Conservation (phyloP, 2,797 vertebrate species). For the Pterois miles region DNA sequence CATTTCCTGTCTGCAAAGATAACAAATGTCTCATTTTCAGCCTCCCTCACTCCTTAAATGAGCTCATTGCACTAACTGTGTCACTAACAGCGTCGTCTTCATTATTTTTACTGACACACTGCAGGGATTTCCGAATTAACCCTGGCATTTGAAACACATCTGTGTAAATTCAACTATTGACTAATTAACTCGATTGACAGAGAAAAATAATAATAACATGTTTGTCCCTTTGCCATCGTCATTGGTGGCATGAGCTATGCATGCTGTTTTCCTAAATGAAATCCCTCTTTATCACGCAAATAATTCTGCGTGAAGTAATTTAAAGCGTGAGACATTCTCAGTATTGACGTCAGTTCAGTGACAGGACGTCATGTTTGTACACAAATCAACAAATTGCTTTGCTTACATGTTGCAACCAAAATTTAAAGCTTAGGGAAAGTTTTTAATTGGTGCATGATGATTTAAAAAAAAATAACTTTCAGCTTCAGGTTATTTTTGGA, state of each 20-base stretch:
- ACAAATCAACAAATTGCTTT: neutral
- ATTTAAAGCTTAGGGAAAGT: neutral
- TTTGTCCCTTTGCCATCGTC: constrained; percentile 23
- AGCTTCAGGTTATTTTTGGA: neutral
- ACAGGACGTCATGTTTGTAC: neutral
- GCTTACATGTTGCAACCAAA: neutral
- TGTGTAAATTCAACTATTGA: constrained; percentile 29
- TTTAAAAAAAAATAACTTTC: too few species aligned
- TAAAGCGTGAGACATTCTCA: neutral
- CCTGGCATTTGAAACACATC: constrained; percentile 55
- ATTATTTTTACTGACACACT: constrained; percentile 52
- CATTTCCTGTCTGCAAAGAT: constrained; percentile 48
- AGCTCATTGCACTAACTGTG: constrained; percentile 41
- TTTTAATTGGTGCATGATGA: neutral
- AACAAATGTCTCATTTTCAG: constrained; percentile 45
- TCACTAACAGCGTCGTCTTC: constrained; percentile 36
- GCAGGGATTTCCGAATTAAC: constrained; percentile 53
- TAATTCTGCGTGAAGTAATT: constrained; percentile 50
- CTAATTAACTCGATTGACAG: constrained; percentile 44
- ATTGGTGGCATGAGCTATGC: constrained; percentile 5
- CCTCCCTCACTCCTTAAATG: constrained; percentile 30
- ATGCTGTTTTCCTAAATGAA: constrained; percentile 41
- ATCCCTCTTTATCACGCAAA: constrained; percentile 45
- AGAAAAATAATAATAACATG: neutral
- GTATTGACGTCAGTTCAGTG: neutral